Base-by-base conservation (phyloP, 2,113 vertebrate genomes). In the Nymphicus hollandicus region DNA sequence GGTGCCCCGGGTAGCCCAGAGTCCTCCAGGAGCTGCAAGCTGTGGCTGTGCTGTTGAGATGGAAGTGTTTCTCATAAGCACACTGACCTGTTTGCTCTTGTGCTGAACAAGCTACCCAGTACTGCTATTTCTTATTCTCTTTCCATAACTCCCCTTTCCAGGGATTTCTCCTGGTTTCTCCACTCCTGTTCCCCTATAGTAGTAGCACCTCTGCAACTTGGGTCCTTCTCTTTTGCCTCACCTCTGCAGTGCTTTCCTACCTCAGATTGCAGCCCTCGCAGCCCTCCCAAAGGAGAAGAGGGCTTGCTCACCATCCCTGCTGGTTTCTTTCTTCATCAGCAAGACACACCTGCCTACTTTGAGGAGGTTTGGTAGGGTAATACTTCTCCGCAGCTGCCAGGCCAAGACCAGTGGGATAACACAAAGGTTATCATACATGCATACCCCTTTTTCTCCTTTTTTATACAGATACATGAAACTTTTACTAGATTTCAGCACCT, bases 231-330 rank as follows among this genome's bases (percentile, higher is more conserved):
- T 65, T 71, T 22, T 71, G 20, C 31, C 18, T 58, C 18, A 44
- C 5, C 55, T 61, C 28, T 66, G 25, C 23, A 68, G 44, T 4
- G 2, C 7, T 72, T 80, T 76, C 13, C 19, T 76, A 0, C 0
- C 27, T 55, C 46, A 44, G 23, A 15, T 13, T 56, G 33, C 56
- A 71, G 49, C 28, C 33, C 28, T 52, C 52, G 37, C 13, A 77
- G 28, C 16, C 65, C 23, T 63, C 49, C 53, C 39, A 58, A 37
- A 92, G 25, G 35, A 91, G 35, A 29, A 56, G 37, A 74, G 27
- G 65, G 14, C 27, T 84, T 78, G 15, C 46, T 55, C 9, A 19
- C 27, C 19, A 19, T n/a, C 33, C 29, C 37, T 41, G 12, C 29
- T 10, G 7, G 12, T 55, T 69, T 87, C 17, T 52, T 81, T 71